A percentile compares a stretch with the other conserved stretches of the same genome.
These are phyloP conservation scores for Catocala nupta DNA, from an alignment of 2,888 invertebrate genomes.

Conservation along the genomic window DNA sequence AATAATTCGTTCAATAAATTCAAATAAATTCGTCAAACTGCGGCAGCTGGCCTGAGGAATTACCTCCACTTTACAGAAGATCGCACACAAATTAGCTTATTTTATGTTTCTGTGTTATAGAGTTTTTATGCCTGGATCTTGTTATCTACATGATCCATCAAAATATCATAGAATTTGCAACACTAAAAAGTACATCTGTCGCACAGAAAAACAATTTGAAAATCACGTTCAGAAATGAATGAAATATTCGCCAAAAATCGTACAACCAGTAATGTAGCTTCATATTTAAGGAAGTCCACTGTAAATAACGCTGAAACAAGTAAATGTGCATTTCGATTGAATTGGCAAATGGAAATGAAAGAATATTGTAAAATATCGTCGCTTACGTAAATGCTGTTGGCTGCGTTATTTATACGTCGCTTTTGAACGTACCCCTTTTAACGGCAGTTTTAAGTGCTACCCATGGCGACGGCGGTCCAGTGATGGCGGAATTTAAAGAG, in stretches of 20 bases:
- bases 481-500: constrained; percentile 32
- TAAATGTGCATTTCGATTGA: constrained; percentile 43
- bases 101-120: no score
- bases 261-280: not conserved
- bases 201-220: not conserved
- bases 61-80: no score
- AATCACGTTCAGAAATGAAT: not conserved
- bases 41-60: no score
- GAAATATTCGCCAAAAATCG: constrained; percentile 2
- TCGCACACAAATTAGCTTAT: no score
- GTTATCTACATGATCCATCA: no score
- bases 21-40: no score
- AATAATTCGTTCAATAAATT: no score
- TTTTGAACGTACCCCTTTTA: constrained; percentile 82
- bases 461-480: constrained; percentile 51
- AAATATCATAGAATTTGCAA: no score
- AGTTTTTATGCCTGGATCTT: no score
- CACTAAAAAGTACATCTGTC: no score
- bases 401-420: constrained; percentile 82
- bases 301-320: constrained; percentile 20
- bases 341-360: constrained; percentile 64
- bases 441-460: constrained; percentile 83
- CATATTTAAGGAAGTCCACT: constrained; percentile 4
- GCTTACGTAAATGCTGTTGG: constrained; percentile 75
- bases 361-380: constrained; percentile 79